Conservation (phyloP, 2,113 vertebrate genomes). For the Chaetodon trifascialis region DNA sequence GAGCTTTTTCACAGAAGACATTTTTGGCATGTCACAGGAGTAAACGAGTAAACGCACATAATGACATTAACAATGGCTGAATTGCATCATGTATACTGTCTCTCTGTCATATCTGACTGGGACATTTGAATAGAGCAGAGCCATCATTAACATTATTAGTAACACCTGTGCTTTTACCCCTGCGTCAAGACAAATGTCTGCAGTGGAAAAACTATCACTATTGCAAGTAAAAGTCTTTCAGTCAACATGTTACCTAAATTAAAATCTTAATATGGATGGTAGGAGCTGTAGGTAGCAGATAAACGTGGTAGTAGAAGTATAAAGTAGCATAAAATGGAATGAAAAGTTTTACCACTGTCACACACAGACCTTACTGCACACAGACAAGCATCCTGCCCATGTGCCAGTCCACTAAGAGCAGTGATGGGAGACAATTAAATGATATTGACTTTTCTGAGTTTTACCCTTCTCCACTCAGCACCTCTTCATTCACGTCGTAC, state of each 20-base stretch:
- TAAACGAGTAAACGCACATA: no score
- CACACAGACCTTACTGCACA: background rate
- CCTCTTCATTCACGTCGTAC: background rate
- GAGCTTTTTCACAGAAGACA: background rate
- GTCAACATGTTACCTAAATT: background rate
- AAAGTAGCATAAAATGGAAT: no score
- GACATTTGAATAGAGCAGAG: background rate
- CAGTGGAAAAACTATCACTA: background rate
- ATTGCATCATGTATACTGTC: background rate
- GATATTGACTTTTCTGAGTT: no score
- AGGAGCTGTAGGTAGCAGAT: no score
- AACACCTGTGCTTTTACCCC: background rate
- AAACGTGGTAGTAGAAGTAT: no score
- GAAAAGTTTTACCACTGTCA: no score
- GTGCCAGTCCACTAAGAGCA: background rate
- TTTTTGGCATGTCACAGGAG: background rate
- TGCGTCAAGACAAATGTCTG: background rate
- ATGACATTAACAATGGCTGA: background rate
- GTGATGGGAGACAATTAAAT: no score
- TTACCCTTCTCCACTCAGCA: background rate
- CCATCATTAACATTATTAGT: background rate
- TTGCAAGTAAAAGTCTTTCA: background rate
- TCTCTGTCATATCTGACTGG: background rate
- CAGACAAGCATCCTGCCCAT: background rate
- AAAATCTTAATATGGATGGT: no score